Conservation (phyloP, 2,888 invertebrate genomes). For the Nephrotoma appendiculata region DNA sequence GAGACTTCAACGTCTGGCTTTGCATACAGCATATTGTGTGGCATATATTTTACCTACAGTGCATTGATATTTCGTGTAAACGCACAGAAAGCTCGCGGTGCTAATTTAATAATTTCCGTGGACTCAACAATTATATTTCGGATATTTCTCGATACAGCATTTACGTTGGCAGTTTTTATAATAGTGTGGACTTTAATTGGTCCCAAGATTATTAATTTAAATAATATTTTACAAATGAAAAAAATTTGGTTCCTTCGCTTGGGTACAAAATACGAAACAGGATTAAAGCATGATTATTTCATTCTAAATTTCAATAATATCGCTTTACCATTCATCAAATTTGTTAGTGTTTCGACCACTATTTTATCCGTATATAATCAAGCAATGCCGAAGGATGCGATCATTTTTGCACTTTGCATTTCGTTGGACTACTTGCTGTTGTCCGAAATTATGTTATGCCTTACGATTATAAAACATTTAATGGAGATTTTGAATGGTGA, state of each 20-base stretch:
- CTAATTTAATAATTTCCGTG: not conserved
- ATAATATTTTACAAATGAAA: not conserved
- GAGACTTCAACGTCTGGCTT: not conserved
- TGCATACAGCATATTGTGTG: not conserved
- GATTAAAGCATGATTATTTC: too few relatives aligned
- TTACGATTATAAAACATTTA: too few relatives aligned
- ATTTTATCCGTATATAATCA: too few relatives aligned
- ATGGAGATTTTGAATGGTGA: too few relatives aligned
- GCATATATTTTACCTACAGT: not conserved
- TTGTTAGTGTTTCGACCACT: too few relatives aligned
- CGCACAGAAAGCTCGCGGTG: not conserved
- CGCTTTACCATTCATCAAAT: too few relatives aligned
- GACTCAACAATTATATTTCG: not conserved
- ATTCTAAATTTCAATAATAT: too few relatives aligned
- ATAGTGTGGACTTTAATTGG: not conserved
- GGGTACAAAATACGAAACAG: not conserved
- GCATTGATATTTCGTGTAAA: not conserved
- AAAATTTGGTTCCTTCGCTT: not conserved
- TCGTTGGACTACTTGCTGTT: too few relatives aligned
- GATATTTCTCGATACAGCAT: not conserved
- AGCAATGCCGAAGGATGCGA: too few relatives aligned
- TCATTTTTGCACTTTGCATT: too few relatives aligned
- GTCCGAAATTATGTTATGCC: too few relatives aligned
- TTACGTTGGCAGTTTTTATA: not conserved
- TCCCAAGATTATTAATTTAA: not conserved